Evolutionary conservation across 2,888 invertebrate species (phyloP), one percentile per base, ranked within the genome.

Genomic region (Scrobipalpa costella): DNA sequence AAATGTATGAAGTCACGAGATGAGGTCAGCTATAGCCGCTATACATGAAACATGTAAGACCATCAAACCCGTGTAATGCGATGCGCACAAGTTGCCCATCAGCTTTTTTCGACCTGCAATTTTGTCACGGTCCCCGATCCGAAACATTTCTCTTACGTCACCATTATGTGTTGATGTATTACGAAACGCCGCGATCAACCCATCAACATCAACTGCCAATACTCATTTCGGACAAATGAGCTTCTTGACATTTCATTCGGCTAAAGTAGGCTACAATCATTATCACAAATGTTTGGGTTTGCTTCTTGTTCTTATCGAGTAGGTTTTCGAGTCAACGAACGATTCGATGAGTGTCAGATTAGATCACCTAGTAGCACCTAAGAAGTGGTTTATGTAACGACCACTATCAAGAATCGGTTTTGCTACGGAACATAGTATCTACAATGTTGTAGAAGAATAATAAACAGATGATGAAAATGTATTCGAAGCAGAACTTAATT

Each of bases 91-190:
- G 69, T 21, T 21, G 61, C 38, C n/a, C 15, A 52, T 15, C 21
- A 52, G 21, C 52, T 61, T 71, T 73, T 71, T 69, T 70, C 67
- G 63, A 61, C 67, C 62, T 74, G 74, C 73, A 74, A 63, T 74
- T 71, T 68, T 73, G 71, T 71, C 73, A 73, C 69, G 71, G 73
- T 49, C 21, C 33, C 61, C 67, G 67, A 61, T 66, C 66, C 57
- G 33, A 60, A 60, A 60, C 27, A 34, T 59, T 59, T 59, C 38
- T 59, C 36, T 59, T 44, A 44, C 44, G 27, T 59, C 36, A 58
- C 58, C 34, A 57, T 55, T 55, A 55, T 55, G 55, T 55, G 57
- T 57, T 38, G 59, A 44, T 44, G 44, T 44, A 59, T 59, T 59
- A 59, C 59, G 59, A 59, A 59, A 59, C 15, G 38, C 27, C 44